Base-by-base conservation (phyloP, 2,113 vertebrate species). In the Hassar affinis region DNA sequence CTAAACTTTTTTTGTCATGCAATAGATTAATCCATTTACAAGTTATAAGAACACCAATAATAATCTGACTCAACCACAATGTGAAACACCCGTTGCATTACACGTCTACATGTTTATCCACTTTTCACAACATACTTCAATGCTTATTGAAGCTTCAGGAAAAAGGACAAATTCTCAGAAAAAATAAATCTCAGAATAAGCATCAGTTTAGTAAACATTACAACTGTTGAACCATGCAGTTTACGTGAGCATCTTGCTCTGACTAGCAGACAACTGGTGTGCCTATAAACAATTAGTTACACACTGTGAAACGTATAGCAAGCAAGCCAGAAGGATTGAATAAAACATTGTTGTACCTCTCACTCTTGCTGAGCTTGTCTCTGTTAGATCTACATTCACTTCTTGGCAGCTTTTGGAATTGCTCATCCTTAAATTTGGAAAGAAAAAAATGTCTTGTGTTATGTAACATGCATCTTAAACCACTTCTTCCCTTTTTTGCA, bases 381-480 rank as follows among this genome's bases (percentile, higher is more conserved):
- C 84, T 66, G 52, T 66, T 57, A 80, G 18, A 22, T 68, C 82
- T 42, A 2, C 27, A 20, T 47, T 79, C 35, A 57, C 14, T 30
- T 89, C 85, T 62, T 85, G 75, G 27, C 5, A 25, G 51, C 27
- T 57, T 68, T 87, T 64, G 18, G 74, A 68, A 84, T 85, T 89
- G 82, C 79, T 82, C 42, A 85, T 81, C 81, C 90, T 91, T 51
- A 79, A 61, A 62, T 42, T 54, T 10, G 51, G 33, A 68, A 75
- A 17, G 76, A 59, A 47, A 15, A 59, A 62, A 77, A 22, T 72
- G n/a, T 69, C 4, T 69, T 25, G 20, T 69, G 61, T 20, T 27
- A 49, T 30, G 27, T 42, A 42, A 42, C 38, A 42, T 42, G 38
- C 38, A 42, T 75, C 20, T 47, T 38, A 33, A 84, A 64, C 42